phyloP scores from a whole-genome alignment of 2,888 invertebrate species.

The Melanotus villosus region DNA sequence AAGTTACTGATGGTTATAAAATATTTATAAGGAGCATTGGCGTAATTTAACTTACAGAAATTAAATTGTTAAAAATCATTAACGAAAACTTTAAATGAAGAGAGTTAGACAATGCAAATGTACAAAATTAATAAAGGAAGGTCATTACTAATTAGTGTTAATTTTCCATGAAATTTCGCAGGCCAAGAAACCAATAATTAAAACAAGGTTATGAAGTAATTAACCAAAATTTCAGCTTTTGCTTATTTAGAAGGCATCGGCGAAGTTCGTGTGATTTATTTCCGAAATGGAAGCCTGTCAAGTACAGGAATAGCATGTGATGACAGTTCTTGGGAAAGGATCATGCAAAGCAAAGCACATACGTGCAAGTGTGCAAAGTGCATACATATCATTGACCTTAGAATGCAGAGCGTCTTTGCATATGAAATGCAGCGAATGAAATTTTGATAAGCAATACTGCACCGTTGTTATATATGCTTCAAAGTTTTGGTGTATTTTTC shows the following conservation, averaged over 20 bases:
- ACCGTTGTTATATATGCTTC: neutral
- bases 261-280: neutral
- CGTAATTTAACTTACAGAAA: too few species aligned
- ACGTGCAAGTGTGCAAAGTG: constrained; percentile 23
- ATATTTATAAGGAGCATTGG: too few species aligned
- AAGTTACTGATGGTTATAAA: too few species aligned
- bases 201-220: too few species aligned
- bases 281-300: neutral
- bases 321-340: constrained; percentile 14
- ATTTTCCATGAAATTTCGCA: too few species aligned
- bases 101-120: too few species aligned
- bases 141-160: too few species aligned
- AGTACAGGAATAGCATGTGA: constrained; percentile 9
- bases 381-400: constrained; percentile 19
- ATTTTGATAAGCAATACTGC: neutral
- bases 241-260: neutral
- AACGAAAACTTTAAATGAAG: too few species aligned
- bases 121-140: too few species aligned
- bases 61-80: too few species aligned
- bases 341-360: constrained; percentile 6
- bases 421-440: neutral
- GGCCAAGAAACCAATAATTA: too few species aligned
- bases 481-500: neutral
- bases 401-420: neutral
- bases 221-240: neutral